These are phyloP conservation scores for Platygyra sinensis DNA, from an alignment of 64 coral and sea anemone species.

Conservation along the genomic window DNA sequence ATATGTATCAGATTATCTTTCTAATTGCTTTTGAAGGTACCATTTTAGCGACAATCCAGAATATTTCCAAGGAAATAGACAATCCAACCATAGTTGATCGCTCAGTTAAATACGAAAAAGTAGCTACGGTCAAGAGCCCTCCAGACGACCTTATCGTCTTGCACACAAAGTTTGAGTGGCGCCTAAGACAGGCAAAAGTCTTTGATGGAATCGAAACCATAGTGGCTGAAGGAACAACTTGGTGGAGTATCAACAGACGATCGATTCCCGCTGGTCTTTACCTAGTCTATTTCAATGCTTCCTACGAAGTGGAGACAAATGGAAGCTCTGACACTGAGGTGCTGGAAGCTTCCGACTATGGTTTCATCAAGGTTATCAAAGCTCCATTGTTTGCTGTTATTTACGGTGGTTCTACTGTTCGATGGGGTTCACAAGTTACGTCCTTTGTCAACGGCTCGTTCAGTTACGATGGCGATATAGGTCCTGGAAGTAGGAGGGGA, in stretches of 20 bases:
- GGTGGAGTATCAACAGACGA: not conserved
- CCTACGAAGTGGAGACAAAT: not conserved
- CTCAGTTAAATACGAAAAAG: not conserved
- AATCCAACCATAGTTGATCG: not conserved
- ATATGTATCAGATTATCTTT: not conserved
- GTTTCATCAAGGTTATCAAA: not conserved
- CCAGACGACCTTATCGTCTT: not conserved
- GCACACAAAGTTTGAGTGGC: not conserved
- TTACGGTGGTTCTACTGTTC: slow-evolving; percentile 5
- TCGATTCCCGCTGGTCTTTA: not conserved
- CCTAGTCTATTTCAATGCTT: not conserved
- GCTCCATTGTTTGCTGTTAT: not conserved
- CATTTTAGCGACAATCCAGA: not conserved
- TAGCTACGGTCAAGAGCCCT: not conserved
- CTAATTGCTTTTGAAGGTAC: not conserved
- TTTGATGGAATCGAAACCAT: not conserved
- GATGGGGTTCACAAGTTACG: not conserved
- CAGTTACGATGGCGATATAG: slow-evolving; percentile 15
- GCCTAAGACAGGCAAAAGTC: not conserved
- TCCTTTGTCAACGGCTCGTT: not conserved
- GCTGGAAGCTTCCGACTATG: not conserved
- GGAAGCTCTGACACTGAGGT: not conserved
- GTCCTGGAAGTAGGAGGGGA: not conserved
- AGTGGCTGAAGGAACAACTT: too few relatives aligned
- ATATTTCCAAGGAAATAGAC: slow-evolving; percentile 4